Evolutionary conservation across 2,797 vertebrate genomes (phyloP).

Genomic region (Setipinna tenuifilis): DNA sequence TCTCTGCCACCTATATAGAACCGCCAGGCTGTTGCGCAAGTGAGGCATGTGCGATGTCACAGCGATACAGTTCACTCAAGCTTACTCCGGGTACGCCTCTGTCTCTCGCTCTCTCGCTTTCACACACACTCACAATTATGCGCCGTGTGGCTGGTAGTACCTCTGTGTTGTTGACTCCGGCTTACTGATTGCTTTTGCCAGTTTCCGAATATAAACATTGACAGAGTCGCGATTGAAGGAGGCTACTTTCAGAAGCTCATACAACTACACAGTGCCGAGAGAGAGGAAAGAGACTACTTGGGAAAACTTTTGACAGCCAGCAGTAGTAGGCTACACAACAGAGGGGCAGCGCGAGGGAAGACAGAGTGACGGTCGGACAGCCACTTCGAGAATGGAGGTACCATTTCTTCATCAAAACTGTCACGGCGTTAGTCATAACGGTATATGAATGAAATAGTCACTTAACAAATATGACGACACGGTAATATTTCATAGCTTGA

Average conservation of each 20-base stretch:
- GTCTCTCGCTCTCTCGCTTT: not conserved
- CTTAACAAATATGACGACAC: not conserved
- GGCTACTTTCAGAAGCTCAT: not conserved
- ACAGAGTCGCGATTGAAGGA: constrained; percentile 29
- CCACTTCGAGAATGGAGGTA: constrained; percentile 70
- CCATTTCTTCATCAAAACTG: not conserved
- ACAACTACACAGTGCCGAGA: not conserved
- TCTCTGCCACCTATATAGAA: not conserved
- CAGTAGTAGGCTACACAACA: not conserved
- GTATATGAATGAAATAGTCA: too few relatives aligned
- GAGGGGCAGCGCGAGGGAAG: not conserved
- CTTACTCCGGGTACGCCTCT: not conserved
- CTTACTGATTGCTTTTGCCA: constrained; percentile 55
- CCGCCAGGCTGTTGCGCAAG: constrained; percentile 21
- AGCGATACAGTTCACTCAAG: not conserved
- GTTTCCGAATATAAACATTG: constrained; percentile 68
- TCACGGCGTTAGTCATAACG: too few relatives aligned
- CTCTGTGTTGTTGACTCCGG: constrained; percentile 18
- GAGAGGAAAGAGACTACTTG: not conserved
- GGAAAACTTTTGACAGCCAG: constrained; percentile 17
- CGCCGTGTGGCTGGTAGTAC: not conserved
- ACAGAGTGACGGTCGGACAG: not conserved
- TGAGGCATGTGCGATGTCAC: not conserved
- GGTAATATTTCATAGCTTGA: not conserved
- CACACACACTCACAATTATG: not conserved